Evolutionary conservation across 2,113 vertebrate genomes (phyloP).

Genomic region (Actenoides lindsayi): DNA sequence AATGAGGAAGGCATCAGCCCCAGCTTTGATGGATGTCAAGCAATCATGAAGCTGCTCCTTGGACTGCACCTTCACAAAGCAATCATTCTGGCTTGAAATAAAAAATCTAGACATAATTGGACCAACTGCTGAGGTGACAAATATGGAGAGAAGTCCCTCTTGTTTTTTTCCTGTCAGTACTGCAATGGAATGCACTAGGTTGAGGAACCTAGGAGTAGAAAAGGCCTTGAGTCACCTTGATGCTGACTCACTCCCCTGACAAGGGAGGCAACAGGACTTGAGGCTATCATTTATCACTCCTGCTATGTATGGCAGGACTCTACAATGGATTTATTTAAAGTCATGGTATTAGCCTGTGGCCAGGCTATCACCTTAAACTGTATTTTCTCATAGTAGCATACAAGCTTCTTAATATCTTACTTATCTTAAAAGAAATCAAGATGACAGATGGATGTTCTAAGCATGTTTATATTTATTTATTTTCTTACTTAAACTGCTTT

Average conservation of each 20-base stretch:
- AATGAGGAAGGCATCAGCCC: background rate
- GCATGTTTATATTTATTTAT: background rate
- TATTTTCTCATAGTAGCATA: background rate
- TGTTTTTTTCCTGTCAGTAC: background rate
- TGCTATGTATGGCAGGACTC: background rate
- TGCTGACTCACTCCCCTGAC: background rate
- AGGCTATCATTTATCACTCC: background rate
- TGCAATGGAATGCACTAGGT: background rate
- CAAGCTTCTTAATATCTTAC: background rate
- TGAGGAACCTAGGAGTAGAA: background rate
- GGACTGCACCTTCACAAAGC: background rate
- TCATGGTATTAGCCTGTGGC: background rate
- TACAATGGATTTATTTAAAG: background rate
- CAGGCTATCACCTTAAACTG: background rate
- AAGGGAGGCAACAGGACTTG: background rate
- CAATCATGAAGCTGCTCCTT: background rate
- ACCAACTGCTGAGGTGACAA: background rate
- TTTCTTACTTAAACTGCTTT: background rate
- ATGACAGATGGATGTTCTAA: background rate
- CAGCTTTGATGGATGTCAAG: background rate
- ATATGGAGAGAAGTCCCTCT: background rate
- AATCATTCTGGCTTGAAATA: background rate
- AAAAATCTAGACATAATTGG: background rate
- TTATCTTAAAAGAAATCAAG: background rate
- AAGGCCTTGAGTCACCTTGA: background rate